These are phyloP conservation scores for Rhysida immarginata DNA, from an alignment of 1,140 invertebrate genomes.

Conservation along the genomic window DNA sequence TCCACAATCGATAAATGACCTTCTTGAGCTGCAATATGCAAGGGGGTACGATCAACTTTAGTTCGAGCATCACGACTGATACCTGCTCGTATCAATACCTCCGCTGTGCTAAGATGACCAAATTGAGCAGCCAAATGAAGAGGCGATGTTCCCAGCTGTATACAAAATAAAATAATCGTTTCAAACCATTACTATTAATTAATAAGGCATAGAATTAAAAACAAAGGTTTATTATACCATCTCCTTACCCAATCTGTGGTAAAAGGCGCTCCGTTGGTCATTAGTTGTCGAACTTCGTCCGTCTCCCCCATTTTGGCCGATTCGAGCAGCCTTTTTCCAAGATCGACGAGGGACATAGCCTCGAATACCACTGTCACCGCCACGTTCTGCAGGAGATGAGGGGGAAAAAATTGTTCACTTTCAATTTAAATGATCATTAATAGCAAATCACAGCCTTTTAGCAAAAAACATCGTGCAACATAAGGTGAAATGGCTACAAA, in stretches of 20 bases:
- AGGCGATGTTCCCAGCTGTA: slow-evolving; percentile 78
- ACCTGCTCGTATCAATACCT: slow-evolving; percentile 64
- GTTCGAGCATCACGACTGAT: slow-evolving; percentile 74
- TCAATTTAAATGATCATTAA: no score
- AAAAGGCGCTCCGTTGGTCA: slow-evolving; percentile 75
- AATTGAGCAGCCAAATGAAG: slow-evolving; percentile 70
- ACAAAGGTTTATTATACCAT: neutral
- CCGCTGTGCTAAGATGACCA: slow-evolving; percentile 64
- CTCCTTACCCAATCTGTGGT: slow-evolving; percentile 70
- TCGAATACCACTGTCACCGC: neutral
- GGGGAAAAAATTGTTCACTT: no score
- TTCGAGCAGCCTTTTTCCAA: slow-evolving; percentile 65
- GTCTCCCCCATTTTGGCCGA: slow-evolving; percentile 61
- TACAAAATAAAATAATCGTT: no score
- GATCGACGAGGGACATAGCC: slow-evolving; percentile 41
- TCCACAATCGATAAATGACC: slow-evolving; percentile 62
- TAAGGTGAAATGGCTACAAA: neutral
- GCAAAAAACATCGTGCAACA: no score
- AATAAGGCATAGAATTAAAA: no score
- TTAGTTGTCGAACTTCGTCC: slow-evolving; percentile 55
- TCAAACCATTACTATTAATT: no score
- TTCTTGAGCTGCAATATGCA: slow-evolving; percentile 73
- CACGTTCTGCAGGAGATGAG: neutral
- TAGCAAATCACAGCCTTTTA: no score
- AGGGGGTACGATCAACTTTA: slow-evolving; percentile 78